Base-by-base conservation (phyloP, 2,797 vertebrate genomes). In the Selene dorsalis region DNA sequence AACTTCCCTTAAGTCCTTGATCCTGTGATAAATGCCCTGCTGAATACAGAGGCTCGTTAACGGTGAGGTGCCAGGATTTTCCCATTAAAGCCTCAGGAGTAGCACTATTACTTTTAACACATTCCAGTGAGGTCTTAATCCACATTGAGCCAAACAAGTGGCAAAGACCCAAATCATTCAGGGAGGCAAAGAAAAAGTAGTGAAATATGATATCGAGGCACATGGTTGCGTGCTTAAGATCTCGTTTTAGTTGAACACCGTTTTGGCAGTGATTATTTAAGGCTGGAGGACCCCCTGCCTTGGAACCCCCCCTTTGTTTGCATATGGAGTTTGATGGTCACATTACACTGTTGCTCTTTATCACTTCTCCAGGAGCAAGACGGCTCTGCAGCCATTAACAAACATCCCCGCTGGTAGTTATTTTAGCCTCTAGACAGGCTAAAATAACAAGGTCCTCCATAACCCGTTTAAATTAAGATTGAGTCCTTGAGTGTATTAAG, bases 31-130 rank as follows among this genome's bases (percentile, higher is more conserved):
- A 91, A 86, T 66, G 58, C 71, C 73, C 28, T 50, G 61, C 39
- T 82, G 79, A 87, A 75, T 86, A 85, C 80, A 85, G 86, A 87
- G 78, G 73, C 75, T 88, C 68, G 73, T 93, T 92, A 88, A 81
- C 70, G 2, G 20, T 2, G 50, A 83, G 83, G 86, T 87, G 85
- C 82, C 62, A 87, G 84, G 70, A 82, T 85, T 87, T 85, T 80
- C 61, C 61, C 73, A 66, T 87, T 87, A 84, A 84, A 76, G 68
- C 66, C 71, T 64, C n/a, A 6, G 39, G 43, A 77, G 72, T 65
- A 74, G 69, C 70, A 58, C 74, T 69, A 61, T 85, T 86, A 75
- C 73, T 72, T 74, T 85, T 76, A 84, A 82, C 68, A 82, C 85
- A 80, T 87, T 85, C 75, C 84, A 83, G 55, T 72, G 64, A 66